These are phyloP conservation scores for Ptilorrhoa leucosticta DNA, from an alignment of 2,113 vertebrate genomes.

Conservation along the genomic window DNA sequence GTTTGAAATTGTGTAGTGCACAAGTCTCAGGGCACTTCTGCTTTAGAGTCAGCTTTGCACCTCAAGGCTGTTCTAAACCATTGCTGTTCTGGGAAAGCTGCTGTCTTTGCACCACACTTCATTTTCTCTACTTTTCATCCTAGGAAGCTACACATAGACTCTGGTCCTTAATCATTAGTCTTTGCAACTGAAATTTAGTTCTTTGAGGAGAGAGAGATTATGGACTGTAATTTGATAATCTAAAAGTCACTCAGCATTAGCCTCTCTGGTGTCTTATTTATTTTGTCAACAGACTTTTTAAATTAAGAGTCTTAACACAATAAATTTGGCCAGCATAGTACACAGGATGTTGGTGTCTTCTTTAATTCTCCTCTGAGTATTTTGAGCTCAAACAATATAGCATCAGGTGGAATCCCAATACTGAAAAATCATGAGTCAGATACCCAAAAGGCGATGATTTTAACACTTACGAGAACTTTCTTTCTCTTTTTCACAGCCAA, in stretches of 20 bases:
- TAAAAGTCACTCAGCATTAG: not conserved
- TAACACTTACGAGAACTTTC: not conserved
- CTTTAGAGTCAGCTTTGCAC: not conserved
- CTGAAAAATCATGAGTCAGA: not conserved
- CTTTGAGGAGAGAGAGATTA: not conserved
- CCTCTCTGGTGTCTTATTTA: not conserved
- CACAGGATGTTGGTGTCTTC: not conserved
- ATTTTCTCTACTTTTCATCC: not conserved
- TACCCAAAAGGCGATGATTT: not conserved
- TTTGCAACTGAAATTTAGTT: not conserved
- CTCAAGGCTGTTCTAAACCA: not conserved
- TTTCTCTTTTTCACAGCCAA: not conserved
- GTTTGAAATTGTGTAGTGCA: not conserved
- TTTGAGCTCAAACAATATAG: not conserved
- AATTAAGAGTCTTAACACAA: not conserved
- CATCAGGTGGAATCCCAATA: not conserved
- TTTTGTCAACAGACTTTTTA: not conserved
- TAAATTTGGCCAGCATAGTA: not conserved
- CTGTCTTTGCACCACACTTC: not conserved
- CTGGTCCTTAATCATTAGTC: not conserved
- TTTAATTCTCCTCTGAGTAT: not conserved
- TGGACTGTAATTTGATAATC: not conserved
- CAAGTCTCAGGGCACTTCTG: not conserved
- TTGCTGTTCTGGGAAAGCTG: not conserved
- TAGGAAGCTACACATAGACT: not conserved